These are phyloP conservation scores for Ennomos erosarius DNA, from an alignment of 2,888 invertebrate genomes.

Conservation along the genomic window DNA sequence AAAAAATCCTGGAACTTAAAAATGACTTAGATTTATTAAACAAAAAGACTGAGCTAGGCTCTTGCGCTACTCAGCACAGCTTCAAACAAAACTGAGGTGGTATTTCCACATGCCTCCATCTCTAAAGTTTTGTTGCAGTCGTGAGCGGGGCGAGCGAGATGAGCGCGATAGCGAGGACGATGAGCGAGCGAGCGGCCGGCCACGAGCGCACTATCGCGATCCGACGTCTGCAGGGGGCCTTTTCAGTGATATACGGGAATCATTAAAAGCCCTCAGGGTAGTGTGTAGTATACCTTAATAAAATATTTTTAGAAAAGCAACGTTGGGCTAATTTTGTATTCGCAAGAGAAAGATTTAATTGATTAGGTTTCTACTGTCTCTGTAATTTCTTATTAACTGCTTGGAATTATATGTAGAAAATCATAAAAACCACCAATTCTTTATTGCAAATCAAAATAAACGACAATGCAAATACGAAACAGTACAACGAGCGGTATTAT, in stretches of 20 bases:
- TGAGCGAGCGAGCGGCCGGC: constrained; percentile 12
- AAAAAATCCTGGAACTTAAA: too few relatives aligned
- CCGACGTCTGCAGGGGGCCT: constrained; percentile 10
- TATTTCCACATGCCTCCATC: neutral
- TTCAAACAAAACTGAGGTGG: neutral
- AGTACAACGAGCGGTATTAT: too few relatives aligned
- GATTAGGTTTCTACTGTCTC: too few relatives aligned
- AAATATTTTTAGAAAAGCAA: neutral
- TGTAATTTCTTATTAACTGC: too few relatives aligned
- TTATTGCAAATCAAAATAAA: too few relatives aligned
- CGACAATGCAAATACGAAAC: too few relatives aligned
- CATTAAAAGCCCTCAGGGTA: constrained; percentile 11
- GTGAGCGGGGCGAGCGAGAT: constrained; percentile 32
- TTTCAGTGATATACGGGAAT: constrained; percentile 18
- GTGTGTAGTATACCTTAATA: too few relatives aligned
- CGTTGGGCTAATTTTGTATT: neutral
- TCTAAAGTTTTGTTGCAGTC: constrained; percentile 20
- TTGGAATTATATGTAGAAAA: too few relatives aligned
- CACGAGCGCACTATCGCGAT: constrained; percentile 26
- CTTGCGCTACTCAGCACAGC: too few relatives aligned
- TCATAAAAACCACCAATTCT: too few relatives aligned
- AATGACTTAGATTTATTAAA: too few relatives aligned
- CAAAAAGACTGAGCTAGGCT: too few relatives aligned
- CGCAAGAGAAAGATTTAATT: neutral
- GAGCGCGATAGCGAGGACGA: constrained; percentile 31